These are phyloP conservation scores for Dolichallabes microphthalmus DNA, from an alignment of 2,113 vertebrate genomes.

Conservation along the genomic window DNA sequence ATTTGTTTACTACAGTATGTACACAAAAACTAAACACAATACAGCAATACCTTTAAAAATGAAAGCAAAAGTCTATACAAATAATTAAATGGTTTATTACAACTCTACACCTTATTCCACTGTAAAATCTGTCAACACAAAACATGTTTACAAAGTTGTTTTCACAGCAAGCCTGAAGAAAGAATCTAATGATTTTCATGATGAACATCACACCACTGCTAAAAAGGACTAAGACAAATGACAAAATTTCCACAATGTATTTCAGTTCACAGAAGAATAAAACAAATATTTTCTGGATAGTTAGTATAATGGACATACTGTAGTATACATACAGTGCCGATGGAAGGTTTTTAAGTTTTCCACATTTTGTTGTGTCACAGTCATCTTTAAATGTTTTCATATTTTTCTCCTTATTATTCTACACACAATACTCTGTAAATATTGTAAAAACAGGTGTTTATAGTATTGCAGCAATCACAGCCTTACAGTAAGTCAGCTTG, in stretches of 20 bases:
- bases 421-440: too few species aligned
- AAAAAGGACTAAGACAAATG: background rate
- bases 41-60: background rate
- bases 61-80: background rate
- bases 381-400: too few species aligned
- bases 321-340: too few species aligned
- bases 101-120: background rate
- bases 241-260: background rate
- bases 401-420: too few species aligned
- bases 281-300: background rate
- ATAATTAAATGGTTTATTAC: slow-evolving; percentile 26
- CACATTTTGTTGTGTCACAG: too few species aligned
- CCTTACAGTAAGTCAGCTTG: too few species aligned
- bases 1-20: background rate
- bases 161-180: slow-evolving; percentile 40
- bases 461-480: too few species aligned
- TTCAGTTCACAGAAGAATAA: background rate
- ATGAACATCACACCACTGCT: background rate
- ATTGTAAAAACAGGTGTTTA: too few species aligned
- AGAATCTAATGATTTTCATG: slow-evolving; percentile 44
- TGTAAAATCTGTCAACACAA: slow-evolving; percentile 6
- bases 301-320: slow-evolving; percentile 22
- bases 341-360: too few species aligned
- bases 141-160: slow-evolving; percentile 13
- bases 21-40: background rate